These are phyloP conservation scores for Vanessa cardui DNA, from an alignment of 2,888 invertebrate species.

Conservation along the genomic window DNA sequence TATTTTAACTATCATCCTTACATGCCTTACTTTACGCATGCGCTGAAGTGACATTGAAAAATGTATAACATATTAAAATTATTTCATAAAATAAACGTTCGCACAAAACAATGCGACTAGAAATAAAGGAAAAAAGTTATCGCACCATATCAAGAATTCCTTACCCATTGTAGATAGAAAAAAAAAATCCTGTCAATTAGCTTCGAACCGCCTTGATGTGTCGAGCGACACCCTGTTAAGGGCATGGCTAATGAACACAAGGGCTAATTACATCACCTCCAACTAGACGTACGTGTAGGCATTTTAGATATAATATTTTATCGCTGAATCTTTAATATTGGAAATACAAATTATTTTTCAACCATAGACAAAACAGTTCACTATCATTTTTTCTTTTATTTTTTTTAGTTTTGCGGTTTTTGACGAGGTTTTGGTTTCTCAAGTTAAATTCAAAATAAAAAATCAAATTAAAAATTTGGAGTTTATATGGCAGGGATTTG, in stretches of 20 bases:
- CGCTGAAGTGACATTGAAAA: no score
- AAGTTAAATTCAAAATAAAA: no score
- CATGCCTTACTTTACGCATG: no score
- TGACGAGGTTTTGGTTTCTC: no score
- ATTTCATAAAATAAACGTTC: not conserved
- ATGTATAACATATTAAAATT: no score
- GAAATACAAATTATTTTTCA: no score
- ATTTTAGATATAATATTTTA: constrained; percentile 5
- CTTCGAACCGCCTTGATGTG: constrained; percentile 10
- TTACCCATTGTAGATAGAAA: not conserved
- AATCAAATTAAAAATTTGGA: no score
- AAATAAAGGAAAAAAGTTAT: not conserved
- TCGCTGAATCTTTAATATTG: not conserved
- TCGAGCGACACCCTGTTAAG: constrained; percentile 23
- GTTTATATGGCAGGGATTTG: no score
- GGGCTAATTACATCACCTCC: constrained; percentile 25
- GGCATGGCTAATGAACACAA: constrained; percentile 25
- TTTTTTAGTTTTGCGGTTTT: no score
- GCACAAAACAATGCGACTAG: not conserved
- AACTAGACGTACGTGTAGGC: constrained; percentile 3
- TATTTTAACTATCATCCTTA: no score
- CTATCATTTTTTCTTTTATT: no score
- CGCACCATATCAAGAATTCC: not conserved
- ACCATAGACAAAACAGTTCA: no score
- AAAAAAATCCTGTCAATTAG: constrained; percentile 27